Evolutionary conservation across 2,888 invertebrate species (phyloP).

Genomic region (Platypus cylindrus): DNA sequence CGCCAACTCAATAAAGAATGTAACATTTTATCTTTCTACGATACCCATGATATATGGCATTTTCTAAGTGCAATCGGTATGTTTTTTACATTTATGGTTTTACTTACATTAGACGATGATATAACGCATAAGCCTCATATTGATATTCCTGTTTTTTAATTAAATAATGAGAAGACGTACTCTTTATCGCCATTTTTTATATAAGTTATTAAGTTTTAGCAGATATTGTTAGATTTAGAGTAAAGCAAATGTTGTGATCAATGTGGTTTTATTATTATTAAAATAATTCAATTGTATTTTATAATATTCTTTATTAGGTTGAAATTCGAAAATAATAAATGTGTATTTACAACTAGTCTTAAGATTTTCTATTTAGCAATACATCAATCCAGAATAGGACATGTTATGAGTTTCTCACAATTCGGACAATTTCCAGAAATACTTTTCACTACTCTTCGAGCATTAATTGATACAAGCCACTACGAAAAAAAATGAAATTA

Average conservation of each 20-base stretch:
- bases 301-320: no score
- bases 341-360: no score
- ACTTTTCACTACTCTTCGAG: conserved; percentile 25
- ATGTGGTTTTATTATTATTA: no score
- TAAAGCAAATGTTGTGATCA: no score
- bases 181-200: neutral
- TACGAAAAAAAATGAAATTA: conserved; percentile 18
- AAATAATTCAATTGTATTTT: no score
- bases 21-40: conserved; percentile 57
- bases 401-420: conserved; percentile 28
- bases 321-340: no score
- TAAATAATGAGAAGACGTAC: no score
- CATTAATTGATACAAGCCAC: conserved; percentile 29
- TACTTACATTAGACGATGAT: conserved; percentile 70
- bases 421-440: conserved; percentile 31
- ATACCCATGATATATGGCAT: conserved; percentile 79
- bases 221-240: no score
- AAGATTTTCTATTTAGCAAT: no score
- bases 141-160: conserved; percentile 63
- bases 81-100: conserved; percentile 72
- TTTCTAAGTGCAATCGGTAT: conserved; percentile 64
- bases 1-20: conserved; percentile 61
- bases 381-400: no score
- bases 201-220: no score
- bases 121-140: conserved; percentile 50